These are phyloP conservation scores for Aricia agestis DNA, from an alignment of 1,140 invertebrate genomes.

Conservation along the genomic window DNA sequence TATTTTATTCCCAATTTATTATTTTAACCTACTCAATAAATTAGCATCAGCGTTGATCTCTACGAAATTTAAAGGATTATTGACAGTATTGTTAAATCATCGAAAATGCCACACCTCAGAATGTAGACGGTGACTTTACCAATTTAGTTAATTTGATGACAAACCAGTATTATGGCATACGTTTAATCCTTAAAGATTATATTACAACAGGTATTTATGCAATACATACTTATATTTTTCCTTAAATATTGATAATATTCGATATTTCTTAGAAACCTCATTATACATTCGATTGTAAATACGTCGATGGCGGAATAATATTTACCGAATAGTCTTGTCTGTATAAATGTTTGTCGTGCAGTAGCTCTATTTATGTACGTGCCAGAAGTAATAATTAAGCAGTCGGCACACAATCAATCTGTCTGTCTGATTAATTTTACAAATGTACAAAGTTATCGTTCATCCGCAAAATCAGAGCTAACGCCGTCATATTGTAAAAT, in stretches of 20 bases:
- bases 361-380: no score
- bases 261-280: background rate
- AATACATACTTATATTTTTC: background rate
- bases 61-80: background rate
- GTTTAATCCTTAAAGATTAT: background rate
- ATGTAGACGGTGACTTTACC: background rate
- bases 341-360: no score
- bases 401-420: no score
- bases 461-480: no score
- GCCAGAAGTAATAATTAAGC: no score
- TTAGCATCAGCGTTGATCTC: background rate
- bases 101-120: background rate
- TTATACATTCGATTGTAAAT: background rate
- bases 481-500: no score
- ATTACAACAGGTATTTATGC: no score
- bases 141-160: constrained; percentile 3
- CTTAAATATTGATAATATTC: background rate
- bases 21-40: no score
- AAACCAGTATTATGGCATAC: background rate
- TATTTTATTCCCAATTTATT: no score
- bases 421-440: no score
- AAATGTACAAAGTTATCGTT: no score
- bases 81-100: background rate
- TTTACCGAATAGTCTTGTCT: background rate
- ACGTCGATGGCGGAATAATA: background rate